Conservation (phyloP, 2,113 vertebrate species). For the Mobula birostris region DNA sequence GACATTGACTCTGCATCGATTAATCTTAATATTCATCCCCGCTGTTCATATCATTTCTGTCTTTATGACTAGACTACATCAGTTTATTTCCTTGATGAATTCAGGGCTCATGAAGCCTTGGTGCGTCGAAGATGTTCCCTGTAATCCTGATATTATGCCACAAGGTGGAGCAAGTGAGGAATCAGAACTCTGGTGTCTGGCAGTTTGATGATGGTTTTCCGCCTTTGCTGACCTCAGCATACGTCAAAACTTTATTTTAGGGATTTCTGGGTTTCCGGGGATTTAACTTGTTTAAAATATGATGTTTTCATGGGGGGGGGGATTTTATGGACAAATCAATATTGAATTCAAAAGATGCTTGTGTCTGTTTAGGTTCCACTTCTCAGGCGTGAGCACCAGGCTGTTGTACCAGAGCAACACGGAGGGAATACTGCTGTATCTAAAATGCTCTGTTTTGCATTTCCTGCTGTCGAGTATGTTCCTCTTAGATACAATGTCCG, state of each 20-base stretch:
- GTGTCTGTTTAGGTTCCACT: no score
- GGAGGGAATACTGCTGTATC: no score
- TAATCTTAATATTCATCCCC: background rate
- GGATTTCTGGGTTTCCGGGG: background rate
- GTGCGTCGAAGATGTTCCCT: background rate
- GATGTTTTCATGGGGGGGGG: background rate
- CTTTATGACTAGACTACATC: background rate
- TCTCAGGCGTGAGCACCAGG: no score
- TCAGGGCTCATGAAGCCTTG: background rate
- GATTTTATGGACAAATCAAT: no score
- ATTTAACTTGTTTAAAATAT: background rate
- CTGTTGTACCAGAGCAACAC: no score
- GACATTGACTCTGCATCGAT: background rate
- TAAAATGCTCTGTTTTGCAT: no score
- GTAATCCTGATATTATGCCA: background rate
- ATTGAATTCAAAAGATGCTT: no score
- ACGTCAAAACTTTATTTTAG: background rate
- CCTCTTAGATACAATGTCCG: no score
- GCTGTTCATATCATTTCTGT: background rate
- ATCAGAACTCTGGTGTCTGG: background rate
- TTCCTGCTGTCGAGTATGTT: no score
- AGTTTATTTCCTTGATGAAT: background rate
- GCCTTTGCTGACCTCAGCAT: background rate
- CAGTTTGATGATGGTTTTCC: background rate
- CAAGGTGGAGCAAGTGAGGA: slow-evolving; percentile 10